Percentiles rank a stretch among this genome's conserved stretches.
phyloP scores from a whole-genome alignment of 2,113 vertebrate genomes.

The Gavia stellata region DNA sequence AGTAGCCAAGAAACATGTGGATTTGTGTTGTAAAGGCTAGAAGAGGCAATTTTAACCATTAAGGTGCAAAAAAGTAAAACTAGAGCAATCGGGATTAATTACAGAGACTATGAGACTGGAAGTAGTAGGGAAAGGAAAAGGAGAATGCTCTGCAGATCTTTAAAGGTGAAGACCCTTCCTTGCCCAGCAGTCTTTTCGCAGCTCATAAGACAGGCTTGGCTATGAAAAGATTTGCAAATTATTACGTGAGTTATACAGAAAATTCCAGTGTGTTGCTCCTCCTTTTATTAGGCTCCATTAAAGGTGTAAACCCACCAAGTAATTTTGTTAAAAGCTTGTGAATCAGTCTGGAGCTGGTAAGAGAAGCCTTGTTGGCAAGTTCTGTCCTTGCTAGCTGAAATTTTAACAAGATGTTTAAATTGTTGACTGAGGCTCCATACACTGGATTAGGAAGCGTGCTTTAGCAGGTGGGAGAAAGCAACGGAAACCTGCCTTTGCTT shows the following conservation, averaged over 20 bases:
- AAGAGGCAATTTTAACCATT: neutral
- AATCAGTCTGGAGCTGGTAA: neutral
- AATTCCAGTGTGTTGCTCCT: neutral
- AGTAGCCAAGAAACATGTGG: slow-evolving; percentile 23
- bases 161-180: neutral
- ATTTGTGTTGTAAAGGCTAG: neutral
- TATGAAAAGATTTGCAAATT: neutral
- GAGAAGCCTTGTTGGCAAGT: neutral
- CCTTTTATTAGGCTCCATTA: neutral
- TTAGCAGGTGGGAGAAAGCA: neutral
- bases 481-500: neutral
- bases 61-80: neutral
- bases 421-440: neutral
- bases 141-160: neutral
- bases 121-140: neutral
- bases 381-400: neutral
- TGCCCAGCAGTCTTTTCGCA: neutral
- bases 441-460: neutral
- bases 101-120: too few relatives aligned
- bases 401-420: neutral
- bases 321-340: neutral
- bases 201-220: neutral
- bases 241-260: neutral
- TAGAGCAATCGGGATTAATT: neutral
- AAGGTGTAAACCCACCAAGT: neutral